Percentiles rank a stretch among this genome's conserved stretches.
These are phyloP conservation scores for Gymnoscopelus microlampas DNA, from an alignment of 2,797 vertebrate species.

Conservation along the genomic window DNA sequence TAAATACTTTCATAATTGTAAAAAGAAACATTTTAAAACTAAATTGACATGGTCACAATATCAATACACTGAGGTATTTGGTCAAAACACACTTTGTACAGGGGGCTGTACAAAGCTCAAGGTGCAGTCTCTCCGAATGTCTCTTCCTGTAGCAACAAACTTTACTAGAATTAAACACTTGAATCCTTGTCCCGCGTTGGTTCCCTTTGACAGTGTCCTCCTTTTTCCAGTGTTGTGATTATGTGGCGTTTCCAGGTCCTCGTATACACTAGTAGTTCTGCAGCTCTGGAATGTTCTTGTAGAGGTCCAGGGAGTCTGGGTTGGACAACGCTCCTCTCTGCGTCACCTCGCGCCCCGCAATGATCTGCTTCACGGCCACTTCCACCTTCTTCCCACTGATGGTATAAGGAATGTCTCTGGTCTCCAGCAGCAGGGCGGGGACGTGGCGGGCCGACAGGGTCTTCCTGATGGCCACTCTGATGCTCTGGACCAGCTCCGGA, in stretches of 20 bases:
- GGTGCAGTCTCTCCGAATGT: conserved; percentile 5
- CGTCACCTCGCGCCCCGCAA: conserved; percentile 89
- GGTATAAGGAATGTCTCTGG: conserved; percentile 95
- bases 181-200: background rate
- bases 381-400: conserved; percentile 98
- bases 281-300: conserved; percentile 92
- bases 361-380: conserved; percentile 94
- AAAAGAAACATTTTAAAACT: no score
- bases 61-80: no score
- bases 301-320: conserved; percentile 92
- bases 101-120: conserved; percentile 9
- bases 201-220: conserved; percentile 12
- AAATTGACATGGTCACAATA: no score
- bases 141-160: conserved; percentile 20
- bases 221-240: background rate
- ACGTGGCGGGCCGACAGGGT: conserved; percentile 92
- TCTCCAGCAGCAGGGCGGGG: conserved; percentile 92
- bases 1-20: no score
- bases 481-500: conserved; percentile 80
- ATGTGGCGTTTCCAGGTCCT: background rate
- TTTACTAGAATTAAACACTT: conserved; percentile 36
- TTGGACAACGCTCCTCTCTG: conserved; percentile 93
- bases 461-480: conserved; percentile 85
- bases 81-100: no score
- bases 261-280: conserved; percentile 83